Conservation (phyloP, 2,113 vertebrate genomes). For the Brachypteracias leptosomus region DNA sequence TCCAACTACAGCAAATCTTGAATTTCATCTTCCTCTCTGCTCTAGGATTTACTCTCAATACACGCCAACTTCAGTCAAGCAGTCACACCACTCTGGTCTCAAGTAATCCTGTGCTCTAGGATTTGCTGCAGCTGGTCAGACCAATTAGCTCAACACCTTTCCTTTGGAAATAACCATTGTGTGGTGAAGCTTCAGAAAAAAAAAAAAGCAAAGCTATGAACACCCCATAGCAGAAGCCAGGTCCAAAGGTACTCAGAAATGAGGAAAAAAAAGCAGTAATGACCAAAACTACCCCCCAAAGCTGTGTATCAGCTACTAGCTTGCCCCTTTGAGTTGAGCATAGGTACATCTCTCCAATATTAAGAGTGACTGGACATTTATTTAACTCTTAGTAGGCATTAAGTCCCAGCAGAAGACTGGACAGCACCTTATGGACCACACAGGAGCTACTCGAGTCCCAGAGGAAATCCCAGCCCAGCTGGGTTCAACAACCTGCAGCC, state of each 20-base stretch:
- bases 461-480: background rate
- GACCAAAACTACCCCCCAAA: background rate
- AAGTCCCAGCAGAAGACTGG: background rate
- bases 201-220: background rate
- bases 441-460: background rate
- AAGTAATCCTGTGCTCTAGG: background rate
- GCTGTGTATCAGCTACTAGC: rapidly evolving
- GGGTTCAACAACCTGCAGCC: background rate
- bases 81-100: background rate
- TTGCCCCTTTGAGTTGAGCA: background rate
- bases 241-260: background rate
- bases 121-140: background rate
- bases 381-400: background rate
- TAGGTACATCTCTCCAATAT: background rate
- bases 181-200: background rate
- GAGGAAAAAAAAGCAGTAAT: background rate
- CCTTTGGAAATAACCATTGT: background rate
- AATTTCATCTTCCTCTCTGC: background rate
- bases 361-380: rapidly evolving
- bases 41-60: background rate
- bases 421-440: rapidly evolving
- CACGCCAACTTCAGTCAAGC: background rate
- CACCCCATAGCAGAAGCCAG: background rate
- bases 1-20: background rate
- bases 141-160: background rate